A percentile compares a stretch with the other conserved stretches of the same genome.
phyloP scores from a whole-genome alignment of 2,113 vertebrate species.

The Rhinolophus sinicus region DNA sequence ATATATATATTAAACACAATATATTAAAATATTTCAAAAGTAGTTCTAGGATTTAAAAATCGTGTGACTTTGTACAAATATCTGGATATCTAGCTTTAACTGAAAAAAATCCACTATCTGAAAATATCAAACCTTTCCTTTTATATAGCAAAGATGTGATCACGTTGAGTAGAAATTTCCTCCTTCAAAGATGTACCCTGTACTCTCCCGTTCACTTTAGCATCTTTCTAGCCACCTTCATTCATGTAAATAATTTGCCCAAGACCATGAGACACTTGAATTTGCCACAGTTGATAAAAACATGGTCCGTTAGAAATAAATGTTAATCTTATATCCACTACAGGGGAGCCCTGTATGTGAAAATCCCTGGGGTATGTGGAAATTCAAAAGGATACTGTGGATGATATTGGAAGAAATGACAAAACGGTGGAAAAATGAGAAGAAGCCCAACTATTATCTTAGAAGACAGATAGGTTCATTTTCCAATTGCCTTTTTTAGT shows the following conservation, averaged over 20 bases:
- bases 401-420: neutral
- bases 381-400: neutral
- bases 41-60: slow-evolving; percentile 16
- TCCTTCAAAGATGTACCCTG: neutral
- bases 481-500: slow-evolving; percentile 33
- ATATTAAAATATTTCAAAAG: slow-evolving; percentile 23
- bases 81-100: neutral
- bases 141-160: neutral
- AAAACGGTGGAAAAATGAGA: neutral
- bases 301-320: neutral
- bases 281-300: slow-evolving; percentile 18
- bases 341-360: neutral
- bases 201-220: neutral
- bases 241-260: neutral
- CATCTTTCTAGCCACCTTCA: neutral
- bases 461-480: neutral
- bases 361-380: neutral
- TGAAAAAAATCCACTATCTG: neutral
- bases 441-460: neutral
- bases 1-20: neutral
- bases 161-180: neutral
- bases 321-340: too few species aligned
- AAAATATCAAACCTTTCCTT: neutral
- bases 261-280: neutral
- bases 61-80: neutral